A percentile compares a stretch with the other conserved stretches of the same genome.
Evolutionary conservation across 2,888 invertebrate genomes (phyloP).

Genomic region (Polydrusus pterygomalis): DNA sequence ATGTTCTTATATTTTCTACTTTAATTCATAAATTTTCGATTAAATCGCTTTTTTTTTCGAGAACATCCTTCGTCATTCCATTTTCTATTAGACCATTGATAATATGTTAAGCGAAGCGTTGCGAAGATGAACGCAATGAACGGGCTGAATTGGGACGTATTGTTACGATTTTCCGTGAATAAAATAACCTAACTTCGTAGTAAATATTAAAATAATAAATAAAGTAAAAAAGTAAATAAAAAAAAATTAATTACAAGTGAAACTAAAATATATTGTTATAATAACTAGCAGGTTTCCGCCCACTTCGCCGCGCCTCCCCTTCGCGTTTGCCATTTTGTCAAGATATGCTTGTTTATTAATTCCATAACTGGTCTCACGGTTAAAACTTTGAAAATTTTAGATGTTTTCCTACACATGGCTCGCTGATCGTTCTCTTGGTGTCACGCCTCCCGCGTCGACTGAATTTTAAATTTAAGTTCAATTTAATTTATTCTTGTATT

Average conservation of each 20-base stretch:
- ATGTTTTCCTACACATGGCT: no score
- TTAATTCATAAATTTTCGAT: constrained; percentile 57
- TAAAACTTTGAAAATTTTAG: no score
- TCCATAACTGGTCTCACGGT: no score
- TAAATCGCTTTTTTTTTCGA: constrained; percentile 46
- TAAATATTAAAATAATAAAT: background rate
- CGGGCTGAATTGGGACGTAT: constrained; percentile 32
- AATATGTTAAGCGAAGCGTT: constrained; percentile 54
- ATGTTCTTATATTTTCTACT: constrained; percentile 57
- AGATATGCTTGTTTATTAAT: no score
- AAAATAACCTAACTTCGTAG: background rate
- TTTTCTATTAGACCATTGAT: constrained; percentile 57
- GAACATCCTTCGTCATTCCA: constrained; percentile 55
- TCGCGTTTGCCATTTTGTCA: no score
- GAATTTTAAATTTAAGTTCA: no score
- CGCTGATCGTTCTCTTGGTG: no score
- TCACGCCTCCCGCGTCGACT: no score
- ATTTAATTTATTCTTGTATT: no score
- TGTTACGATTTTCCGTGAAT: background rate
- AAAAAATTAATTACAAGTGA: background rate
- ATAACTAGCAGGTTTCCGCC: no score
- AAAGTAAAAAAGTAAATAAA: background rate
- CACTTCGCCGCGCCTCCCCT: no score
- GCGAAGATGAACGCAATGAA: constrained; percentile 47
- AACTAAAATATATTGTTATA: background rate